Evolutionary conservation across 2,113 vertebrate genomes (phyloP), one percentile per base, ranked within the genome.

Genomic region (Ailuropoda melanoleuca): DNA sequence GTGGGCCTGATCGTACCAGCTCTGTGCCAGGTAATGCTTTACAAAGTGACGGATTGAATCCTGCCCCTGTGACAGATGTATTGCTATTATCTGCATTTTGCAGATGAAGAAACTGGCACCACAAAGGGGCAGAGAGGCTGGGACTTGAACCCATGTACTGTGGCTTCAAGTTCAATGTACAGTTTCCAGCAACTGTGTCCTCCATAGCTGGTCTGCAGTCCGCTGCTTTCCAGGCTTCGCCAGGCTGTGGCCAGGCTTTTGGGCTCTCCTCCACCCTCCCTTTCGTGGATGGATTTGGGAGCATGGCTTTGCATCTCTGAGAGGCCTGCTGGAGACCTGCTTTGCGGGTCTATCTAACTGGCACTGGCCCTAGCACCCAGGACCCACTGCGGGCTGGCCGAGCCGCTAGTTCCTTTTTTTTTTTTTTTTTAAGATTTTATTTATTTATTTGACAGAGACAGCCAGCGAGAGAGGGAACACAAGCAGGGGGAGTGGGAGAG

Each of bases 341-440:
- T 48, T 39, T 77, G 15, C 2, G 0, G 34, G 23, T 14, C 53
- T 58, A 7, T 53, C 55, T 48, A 19, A n/a, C 2, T 2, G 9
- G 21, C 68, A 34, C 43, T 9, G n/a, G 17, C 24, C 34, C 43
- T 1, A 11, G 66, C 39, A 10, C 39, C 12, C 64, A 37, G 62
- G 60, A 6, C 62, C 50, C 43, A 80, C 18, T 10, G 29, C 0
- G 0, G 34, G 48, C 50, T 8, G 81, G n/a, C 29, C n/a, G 13
- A 46, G n/a, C 26, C 7, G 1, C 17, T 3, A 34, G 4, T 4
- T 86, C 46, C 82, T 43, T 43, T 43, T 43, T 43, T 43, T 43
- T 43, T 43, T 43, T 43, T 43, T 43, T 43, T 43, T 43, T 5
- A 43, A 43, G 43, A 43, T 43, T 43, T 43, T 43, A 43, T 43